Conservation (phyloP, 2,113 vertebrate genomes). For the Leucosticte australis region DNA sequence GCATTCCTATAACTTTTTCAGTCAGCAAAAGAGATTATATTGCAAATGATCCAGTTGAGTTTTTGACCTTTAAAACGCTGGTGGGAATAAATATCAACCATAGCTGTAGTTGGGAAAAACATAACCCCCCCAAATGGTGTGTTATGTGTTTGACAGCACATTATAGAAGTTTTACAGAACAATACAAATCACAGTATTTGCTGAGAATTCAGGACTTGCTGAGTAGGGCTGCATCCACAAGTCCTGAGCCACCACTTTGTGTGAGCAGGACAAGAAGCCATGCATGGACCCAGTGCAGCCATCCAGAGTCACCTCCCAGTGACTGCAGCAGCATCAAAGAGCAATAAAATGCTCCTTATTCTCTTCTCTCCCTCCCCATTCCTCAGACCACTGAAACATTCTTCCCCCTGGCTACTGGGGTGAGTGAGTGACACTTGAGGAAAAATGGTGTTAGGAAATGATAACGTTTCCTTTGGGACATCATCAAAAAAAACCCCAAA, state of each 20-base stretch:
- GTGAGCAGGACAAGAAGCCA: neutral
- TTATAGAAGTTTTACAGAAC: neutral
- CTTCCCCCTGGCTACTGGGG: neutral
- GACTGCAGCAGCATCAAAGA: accelerated
- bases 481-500: neutral
- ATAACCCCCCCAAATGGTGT: neutral
- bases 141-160: neutral
- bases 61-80: neutral
- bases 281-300: neutral
- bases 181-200: neutral
- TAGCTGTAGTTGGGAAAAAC: neutral
- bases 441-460: neutral
- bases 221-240: neutral
- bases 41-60: neutral
- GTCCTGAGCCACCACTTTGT: neutral
- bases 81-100: neutral
- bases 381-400: neutral
- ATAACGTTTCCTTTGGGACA: neutral
- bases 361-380: neutral
- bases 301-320: neutral
- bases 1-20: neutral
- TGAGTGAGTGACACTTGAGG: neutral
- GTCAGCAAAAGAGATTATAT: neutral
- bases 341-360: neutral
- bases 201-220: neutral